Percentiles rank a stretch among this genome's conserved stretches.
Evolutionary conservation across 2,888 invertebrate genomes (phyloP).

Genomic region (Ectemnius cavifrons): DNA sequence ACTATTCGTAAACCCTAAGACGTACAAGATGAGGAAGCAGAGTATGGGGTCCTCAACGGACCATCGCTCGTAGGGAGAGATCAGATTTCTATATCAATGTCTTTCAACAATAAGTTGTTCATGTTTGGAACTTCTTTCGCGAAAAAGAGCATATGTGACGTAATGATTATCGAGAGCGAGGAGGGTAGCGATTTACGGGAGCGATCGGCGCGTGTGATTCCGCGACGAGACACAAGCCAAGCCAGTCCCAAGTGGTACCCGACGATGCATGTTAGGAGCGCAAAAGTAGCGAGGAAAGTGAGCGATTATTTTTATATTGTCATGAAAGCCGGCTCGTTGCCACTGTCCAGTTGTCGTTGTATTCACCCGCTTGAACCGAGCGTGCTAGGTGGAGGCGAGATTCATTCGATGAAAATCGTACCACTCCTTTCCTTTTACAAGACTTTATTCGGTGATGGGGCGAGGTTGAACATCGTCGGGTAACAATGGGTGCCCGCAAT

Average conservation of each 20-base stretch:
- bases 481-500: constrained; percentile 37
- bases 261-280: constrained; percentile 15
- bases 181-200: constrained; percentile 1
- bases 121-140: constrained; percentile 49
- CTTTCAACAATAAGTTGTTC: constrained; percentile 66
- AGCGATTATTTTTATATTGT: too few species aligned
- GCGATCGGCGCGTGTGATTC: too few species aligned
- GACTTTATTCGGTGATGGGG: too few species aligned
- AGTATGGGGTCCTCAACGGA: constrained; percentile 53
- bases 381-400: constrained; percentile 8
- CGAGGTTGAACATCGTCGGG: constrained; percentile 25
- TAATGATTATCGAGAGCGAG: neutral
- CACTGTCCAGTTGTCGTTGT: too few species aligned
- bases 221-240: neutral
- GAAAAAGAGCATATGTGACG: constrained; percentile 1
- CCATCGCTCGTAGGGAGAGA: constrained; percentile 52
- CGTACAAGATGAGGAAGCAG: constrained; percentile 33
- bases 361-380: neutral
- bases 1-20: constrained; percentile 62
- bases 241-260: constrained; percentile 30
- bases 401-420: constrained; percentile 7
- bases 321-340: too few species aligned
- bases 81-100: constrained; percentile 69
- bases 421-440: constrained; percentile 21
- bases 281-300: constrained; percentile 10